Conservation (phyloP, 2,888 invertebrate species). For the Drosophila prolongata region DNA sequence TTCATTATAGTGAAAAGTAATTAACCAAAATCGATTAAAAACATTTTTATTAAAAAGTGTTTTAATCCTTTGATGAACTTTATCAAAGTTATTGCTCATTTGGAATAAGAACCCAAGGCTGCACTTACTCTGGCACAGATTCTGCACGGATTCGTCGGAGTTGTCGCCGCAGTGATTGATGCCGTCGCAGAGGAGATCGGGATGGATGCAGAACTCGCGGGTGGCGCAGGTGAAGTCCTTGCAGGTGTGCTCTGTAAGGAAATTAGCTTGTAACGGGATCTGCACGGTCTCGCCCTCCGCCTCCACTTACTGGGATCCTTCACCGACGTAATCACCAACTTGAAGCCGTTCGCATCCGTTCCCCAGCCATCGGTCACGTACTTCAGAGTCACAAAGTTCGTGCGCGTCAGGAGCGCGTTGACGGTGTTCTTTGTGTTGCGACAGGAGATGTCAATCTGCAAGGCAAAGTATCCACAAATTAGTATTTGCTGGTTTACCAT, state of each 20-base stretch:
- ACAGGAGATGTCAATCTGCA: constrained; percentile 95
- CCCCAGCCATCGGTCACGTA: constrained; percentile 97
- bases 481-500: constrained; percentile 28
- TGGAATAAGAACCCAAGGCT: background rate
- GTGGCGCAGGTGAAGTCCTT: constrained; percentile 94
- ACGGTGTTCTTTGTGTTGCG: constrained; percentile 95
- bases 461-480: constrained; percentile 27
- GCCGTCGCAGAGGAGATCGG: constrained; percentile 95
- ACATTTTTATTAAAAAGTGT: too few species aligned
- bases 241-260: constrained; percentile 91
- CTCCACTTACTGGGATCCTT: constrained; percentile 96
- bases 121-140: constrained; percentile 93
- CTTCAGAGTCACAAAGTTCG: constrained; percentile 96
- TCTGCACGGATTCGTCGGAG: constrained; percentile 94
- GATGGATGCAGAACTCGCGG: constrained; percentile 96
- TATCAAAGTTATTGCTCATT: too few species aligned
- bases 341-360: constrained; percentile 95
- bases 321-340: constrained; percentile 96
- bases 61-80: too few species aligned
- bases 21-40: too few species aligned
- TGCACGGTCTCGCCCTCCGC: background rate
- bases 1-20: too few species aligned
- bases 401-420: constrained; percentile 94
- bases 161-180: constrained; percentile 97
- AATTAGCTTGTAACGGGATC: background rate